Conservation (phyloP, 2,113 vertebrate genomes). For the Semicossyphus pulcher region DNA sequence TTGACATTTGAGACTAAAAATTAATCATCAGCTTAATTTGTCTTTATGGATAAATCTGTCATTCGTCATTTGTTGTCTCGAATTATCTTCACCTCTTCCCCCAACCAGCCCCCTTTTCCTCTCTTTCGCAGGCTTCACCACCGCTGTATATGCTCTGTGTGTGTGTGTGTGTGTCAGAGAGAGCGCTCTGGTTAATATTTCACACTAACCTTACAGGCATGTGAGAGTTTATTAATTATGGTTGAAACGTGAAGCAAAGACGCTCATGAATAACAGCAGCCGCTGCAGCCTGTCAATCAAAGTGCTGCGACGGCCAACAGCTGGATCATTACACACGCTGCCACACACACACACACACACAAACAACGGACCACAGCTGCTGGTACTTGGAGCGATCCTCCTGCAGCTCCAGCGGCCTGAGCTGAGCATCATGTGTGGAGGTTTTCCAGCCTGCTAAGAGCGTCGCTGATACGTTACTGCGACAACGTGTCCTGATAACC, state of each 20-base stretch:
- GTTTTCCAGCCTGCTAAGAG: too few species aligned
- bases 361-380: too few species aligned
- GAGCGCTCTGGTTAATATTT: constrained; percentile 72
- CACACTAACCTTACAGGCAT: constrained; percentile 79
- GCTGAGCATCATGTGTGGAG: too few species aligned
- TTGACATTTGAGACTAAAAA: too few species aligned
- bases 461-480: too few species aligned
- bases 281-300: constrained; percentile 78
- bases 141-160: background rate
- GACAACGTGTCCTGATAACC: too few species aligned
- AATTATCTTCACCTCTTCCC: background rate
- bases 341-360: constrained; percentile 7
- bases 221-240: constrained; percentile 83
- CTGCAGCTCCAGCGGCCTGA: too few species aligned
- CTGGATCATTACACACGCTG: constrained; percentile 66
- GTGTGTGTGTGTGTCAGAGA: constrained; percentile 4
- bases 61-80: too few species aligned
- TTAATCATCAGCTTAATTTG: too few species aligned
- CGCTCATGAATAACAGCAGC: constrained; percentile 77
- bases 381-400: too few species aligned
- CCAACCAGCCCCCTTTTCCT: background rate
- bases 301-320: constrained; percentile 61
- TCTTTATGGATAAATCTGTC: too few species aligned
- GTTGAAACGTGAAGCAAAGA: constrained; percentile 73
- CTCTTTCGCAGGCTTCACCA: background rate